Percentiles rank a stretch among this genome's conserved stretches.
Evolutionary conservation across 2,113 vertebrate species (phyloP).

Genomic region (Microcebus murinus): DNA sequence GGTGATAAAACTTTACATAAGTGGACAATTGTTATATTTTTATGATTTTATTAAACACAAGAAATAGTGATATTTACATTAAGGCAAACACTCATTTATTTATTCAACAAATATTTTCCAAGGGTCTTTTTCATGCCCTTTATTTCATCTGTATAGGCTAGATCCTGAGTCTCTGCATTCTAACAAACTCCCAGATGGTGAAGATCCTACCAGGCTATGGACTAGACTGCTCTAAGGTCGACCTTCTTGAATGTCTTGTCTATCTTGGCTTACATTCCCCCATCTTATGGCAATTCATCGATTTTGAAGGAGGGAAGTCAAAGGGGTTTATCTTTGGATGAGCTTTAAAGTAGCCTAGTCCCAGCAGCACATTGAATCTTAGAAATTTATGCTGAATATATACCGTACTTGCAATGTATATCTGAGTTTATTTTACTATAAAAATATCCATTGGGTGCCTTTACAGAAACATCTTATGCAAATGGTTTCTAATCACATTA

Average conservation of each 20-base stretch:
- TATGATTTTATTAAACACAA: neutral
- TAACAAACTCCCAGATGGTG: neutral
- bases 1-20: neutral
- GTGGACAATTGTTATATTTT: neutral
- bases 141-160: neutral
- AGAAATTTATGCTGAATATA: neutral
- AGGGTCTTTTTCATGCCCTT: neutral
- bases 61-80: neutral
- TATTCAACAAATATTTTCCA: neutral
- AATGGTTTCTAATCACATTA: neutral
- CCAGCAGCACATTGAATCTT: neutral
- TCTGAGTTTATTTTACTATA: neutral
- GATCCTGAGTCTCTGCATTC: neutral
- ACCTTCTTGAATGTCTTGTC: neutral
- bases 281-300: neutral
- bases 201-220: neutral
- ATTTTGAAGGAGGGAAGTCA: neutral
- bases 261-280: neutral
- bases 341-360: neutral
- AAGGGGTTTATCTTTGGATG: neutral
- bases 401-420: neutral
- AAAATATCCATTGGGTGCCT: neutral
- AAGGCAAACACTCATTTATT: neutral
- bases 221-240: neutral
- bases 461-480: neutral